Evolutionary conservation across 1,140 invertebrate species (phyloP).

Genomic region (Heliconius congener): DNA sequence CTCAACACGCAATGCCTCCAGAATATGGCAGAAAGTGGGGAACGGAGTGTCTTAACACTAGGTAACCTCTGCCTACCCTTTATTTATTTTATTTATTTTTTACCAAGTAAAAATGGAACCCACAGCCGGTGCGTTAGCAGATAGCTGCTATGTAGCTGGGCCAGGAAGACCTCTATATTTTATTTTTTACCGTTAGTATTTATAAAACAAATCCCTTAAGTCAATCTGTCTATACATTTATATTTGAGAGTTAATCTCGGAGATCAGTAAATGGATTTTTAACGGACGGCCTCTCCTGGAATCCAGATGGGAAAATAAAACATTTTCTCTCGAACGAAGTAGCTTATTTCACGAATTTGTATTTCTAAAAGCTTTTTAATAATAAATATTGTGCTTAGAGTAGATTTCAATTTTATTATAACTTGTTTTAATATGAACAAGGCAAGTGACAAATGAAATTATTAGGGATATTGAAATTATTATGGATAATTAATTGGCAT

Average conservation of each 20-base stretch:
- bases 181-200: not conserved
- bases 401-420: not conserved
- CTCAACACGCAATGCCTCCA: too few relatives aligned
- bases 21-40: too few relatives aligned
- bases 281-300: slow-evolving; percentile 9
- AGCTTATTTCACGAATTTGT: not conserved
- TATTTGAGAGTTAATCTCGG: not conserved
- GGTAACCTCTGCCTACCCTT: too few relatives aligned
- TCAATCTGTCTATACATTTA: slow-evolving; percentile 14
- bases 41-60: too few relatives aligned
- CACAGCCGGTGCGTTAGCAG: too few relatives aligned
- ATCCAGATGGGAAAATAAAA: slow-evolving; percentile 1
- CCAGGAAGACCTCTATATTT: too few relatives aligned
- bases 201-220: slow-evolving; percentile 4
- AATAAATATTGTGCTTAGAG: not conserved
- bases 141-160: too few relatives aligned
- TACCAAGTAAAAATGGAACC: too few relatives aligned
- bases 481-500: too few relatives aligned
- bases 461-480: too few relatives aligned
- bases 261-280: slow-evolving; percentile 15
- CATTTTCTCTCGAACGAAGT: not conserved
- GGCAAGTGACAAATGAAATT: too few relatives aligned
- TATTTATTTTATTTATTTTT: too few relatives aligned
- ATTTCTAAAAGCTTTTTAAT: slow-evolving; percentile 11
- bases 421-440: not conserved